Base-by-base conservation (phyloP, 1,140 invertebrate genomes). In the Pogonomyrmex californicus region DNA sequence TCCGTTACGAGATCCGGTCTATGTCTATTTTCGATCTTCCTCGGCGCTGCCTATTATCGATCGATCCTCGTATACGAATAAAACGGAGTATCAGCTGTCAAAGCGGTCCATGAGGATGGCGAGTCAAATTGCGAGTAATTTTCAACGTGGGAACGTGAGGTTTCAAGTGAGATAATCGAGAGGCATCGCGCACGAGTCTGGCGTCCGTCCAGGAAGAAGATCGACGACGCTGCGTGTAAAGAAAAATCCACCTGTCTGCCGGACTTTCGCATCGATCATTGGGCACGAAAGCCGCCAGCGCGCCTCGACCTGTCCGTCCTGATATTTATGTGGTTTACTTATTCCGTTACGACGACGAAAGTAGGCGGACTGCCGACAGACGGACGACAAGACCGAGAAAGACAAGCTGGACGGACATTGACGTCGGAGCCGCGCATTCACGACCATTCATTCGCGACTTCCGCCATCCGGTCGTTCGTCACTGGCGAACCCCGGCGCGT, bases 171-270 rank as follows among this genome's bases (percentile, higher is more conserved):
- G n/a, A 23, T 5, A 41, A 56, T n/a, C 51, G 17, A 51, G 66
- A 65, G 12, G 33, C 56, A 23, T 49, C 36, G 51, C 54, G 44
- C 23, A 36, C 36, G n/a, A 60, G 17, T 30, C 44, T 41, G 87
- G 86, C 71, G 4, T 1, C 10, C 23, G 5, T 88, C n/a, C 86
- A 88, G 33, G 10, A 12, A 58, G 10, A 71, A 77, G 71, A 85
- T 85, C 71, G 86, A 76, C n/a, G 60, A 47, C 10, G 12, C 47
- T 17, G 10, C 38, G 17, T 12, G 38, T 12, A 23, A 23, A 58
- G 23, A 17, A 23, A 44, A 17, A n/a, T 54, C 30, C 38, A 17
- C 79, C 71, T 70, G 9, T 54, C 68, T 63, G 23, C 62, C 23
- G 33, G 60, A 51, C 33, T 17, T 4, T 4, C 66, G 41, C 51